These are phyloP conservation scores for Crocallis elinguaria DNA, from an alignment of 2,888 invertebrate genomes.

Conservation along the genomic window DNA sequence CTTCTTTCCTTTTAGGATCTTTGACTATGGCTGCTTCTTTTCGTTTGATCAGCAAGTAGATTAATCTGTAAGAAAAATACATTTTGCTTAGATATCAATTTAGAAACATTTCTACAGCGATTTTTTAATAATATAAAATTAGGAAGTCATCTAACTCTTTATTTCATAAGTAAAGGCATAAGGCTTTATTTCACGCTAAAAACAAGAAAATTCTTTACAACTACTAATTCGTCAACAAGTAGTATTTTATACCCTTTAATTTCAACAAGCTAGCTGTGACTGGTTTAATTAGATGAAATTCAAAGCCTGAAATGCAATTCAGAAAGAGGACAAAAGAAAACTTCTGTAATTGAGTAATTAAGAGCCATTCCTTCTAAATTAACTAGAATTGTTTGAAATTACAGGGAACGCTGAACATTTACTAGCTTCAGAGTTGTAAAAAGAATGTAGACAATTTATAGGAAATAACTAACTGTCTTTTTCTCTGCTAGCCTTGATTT, in stretches of 20 bases:
- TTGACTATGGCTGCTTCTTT: conserved; percentile 49
- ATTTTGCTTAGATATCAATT: neutral
- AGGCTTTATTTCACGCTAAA: no score
- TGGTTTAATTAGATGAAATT: conserved; percentile 10
- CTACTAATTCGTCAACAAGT: no score
- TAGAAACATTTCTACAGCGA: neutral
- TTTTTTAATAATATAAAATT: no score
- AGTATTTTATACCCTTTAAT: conserved; percentile 10
- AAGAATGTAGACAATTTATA: no score
- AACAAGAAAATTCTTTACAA: no score
- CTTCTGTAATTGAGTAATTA: conserved; percentile 3
- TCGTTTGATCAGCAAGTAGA: conserved; percentile 61
- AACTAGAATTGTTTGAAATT: conserved; percentile 1
- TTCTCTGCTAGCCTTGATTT: no score
- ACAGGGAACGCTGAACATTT: neutral
- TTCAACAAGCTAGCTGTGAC: neutral
- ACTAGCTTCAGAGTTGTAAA: neutral
- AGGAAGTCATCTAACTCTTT: no score
- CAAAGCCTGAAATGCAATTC: conserved; percentile 8
- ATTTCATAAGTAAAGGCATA: no score
- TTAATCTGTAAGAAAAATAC: conserved; percentile 49
- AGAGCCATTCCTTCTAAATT: conserved; percentile 4
- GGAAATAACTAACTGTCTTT: no score
- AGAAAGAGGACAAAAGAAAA: neutral
- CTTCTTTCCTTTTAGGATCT: conserved; percentile 61